A percentile compares a stretch with the other conserved stretches of the same genome.
Conservation (phyloP, 1,140 invertebrate genomes). For the Drosophila lacteicornis region DNA sequence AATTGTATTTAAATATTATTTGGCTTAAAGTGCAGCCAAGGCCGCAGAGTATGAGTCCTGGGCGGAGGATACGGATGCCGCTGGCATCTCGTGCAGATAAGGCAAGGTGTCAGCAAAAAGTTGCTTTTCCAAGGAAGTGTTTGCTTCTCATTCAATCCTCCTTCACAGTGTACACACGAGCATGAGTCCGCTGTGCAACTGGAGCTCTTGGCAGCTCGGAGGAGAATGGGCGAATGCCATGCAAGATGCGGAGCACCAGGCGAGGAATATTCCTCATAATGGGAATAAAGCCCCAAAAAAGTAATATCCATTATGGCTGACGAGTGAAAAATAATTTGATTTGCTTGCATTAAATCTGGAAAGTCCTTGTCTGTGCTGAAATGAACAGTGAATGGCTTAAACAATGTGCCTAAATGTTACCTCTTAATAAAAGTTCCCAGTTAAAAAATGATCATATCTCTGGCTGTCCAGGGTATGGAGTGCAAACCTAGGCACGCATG, state of each 20-base stretch:
- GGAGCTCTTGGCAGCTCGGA: constrained; percentile 20
- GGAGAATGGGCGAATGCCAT: constrained; percentile 30
- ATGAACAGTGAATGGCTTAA: neutral
- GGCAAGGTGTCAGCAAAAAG: constrained; percentile 61
- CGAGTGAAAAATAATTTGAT: constrained; percentile 15
- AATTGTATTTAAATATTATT: constrained; percentile 78
- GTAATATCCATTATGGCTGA: constrained; percentile 8
- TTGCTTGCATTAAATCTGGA: neutral
- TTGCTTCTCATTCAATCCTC: constrained; percentile 43
- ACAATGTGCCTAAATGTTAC: too few species aligned
- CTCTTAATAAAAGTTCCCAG: too few species aligned
- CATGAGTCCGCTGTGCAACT: constrained; percentile 13
- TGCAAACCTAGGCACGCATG: constrained; percentile 38
- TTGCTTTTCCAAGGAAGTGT: constrained; percentile 29
- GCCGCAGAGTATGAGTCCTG: neutral
- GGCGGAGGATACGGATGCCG: constrained; percentile 28
- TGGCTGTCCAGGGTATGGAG: neutral
- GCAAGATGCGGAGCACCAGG: constrained; percentile 25
- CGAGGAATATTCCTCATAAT: neutral
- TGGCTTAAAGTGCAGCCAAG: constrained; percentile 40
- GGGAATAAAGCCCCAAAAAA: neutral
- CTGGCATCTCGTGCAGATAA: constrained; percentile 24
- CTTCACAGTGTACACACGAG: constrained; percentile 12
- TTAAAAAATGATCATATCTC: neutral
- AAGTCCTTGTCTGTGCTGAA: neutral